phyloP scores from a whole-genome alignment of 2,113 vertebrate species.

The Leuciscus idus region DNA sequence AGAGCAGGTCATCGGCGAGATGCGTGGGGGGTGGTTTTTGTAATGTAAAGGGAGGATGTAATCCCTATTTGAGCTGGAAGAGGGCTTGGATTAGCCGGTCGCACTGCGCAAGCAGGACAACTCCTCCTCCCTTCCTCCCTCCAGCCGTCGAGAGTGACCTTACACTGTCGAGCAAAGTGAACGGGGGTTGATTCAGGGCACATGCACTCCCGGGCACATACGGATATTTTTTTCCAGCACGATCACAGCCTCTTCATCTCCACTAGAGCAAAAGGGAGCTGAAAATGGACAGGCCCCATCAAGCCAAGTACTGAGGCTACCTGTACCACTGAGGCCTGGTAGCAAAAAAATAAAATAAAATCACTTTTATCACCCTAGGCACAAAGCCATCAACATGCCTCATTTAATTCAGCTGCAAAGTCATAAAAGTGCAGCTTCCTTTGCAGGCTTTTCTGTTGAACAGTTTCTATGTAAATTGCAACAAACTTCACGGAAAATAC shows the following conservation, averaged over 20 bases:
- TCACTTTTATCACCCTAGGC: constrained; percentile 37
- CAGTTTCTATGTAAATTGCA: constrained; percentile 41
- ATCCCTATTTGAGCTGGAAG: constrained; percentile 16
- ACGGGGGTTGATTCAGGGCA: constrained; percentile 34
- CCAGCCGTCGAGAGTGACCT: constrained; percentile 28
- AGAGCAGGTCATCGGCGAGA: constrained; percentile 11
- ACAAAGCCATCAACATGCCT: constrained; percentile 46
- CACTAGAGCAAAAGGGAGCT: constrained; percentile 26
- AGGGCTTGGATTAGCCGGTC: constrained; percentile 35
- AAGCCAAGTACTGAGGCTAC: constrained; percentile 34
- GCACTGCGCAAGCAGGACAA: constrained; percentile 29
- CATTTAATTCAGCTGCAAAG: constrained; percentile 39
- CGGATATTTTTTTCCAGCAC: constrained; percentile 8
- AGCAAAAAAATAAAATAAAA: constrained; percentile 30
- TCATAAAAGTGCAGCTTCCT: constrained; percentile 44
- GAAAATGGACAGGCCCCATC: constrained; percentile 16
- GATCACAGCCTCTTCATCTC: constrained; percentile 28
- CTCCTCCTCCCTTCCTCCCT: background rate
- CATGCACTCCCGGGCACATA: constrained; percentile 3
- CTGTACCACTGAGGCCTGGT: constrained; percentile 29
- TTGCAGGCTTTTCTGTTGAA: constrained; percentile 62
- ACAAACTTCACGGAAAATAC: constrained; percentile 44
- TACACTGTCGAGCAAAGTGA: constrained; percentile 28
- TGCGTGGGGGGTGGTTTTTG: background rate
- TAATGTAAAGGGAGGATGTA: constrained; percentile 24